These are phyloP conservation scores for Xenentodon cancila DNA, from an alignment of 2,797 vertebrate genomes.

Conservation along the genomic window DNA sequence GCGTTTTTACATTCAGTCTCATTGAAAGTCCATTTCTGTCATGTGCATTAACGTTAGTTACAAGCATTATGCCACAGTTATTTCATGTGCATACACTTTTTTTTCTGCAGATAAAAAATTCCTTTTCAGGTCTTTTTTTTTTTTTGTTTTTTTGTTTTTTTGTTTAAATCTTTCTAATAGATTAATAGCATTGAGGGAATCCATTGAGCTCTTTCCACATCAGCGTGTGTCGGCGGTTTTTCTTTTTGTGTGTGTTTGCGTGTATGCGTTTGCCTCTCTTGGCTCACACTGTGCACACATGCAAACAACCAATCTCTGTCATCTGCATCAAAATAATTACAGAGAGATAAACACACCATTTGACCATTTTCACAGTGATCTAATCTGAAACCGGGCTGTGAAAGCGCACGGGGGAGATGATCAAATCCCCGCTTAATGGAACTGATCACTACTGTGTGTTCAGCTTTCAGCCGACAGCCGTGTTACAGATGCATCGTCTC, in stretches of 20 bases:
- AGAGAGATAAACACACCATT: slow-evolving; percentile 76
- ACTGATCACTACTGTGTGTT: slow-evolving; percentile 72
- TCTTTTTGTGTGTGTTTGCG: too few relatives aligned
- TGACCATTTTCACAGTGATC: slow-evolving; percentile 77
- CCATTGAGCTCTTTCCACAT: slow-evolving; percentile 61
- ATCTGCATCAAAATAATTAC: slow-evolving; percentile 81
- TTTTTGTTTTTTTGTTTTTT: slow-evolving; percentile 25
- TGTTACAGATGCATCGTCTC: slow-evolving; percentile 49
- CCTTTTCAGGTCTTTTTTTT: slow-evolving; percentile 54
- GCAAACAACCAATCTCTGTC: slow-evolving; percentile 76
- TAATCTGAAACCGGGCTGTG: slow-evolving; percentile 73
- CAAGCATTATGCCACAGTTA: slow-evolving; percentile 62
- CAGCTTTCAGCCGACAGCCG: slow-evolving; percentile 59
- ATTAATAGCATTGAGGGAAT: slow-evolving; percentile 80
- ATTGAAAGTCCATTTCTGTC: slow-evolving; percentile 87
- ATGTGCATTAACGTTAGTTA: slow-evolving; percentile 68
- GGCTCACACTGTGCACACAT: slow-evolving; percentile 58
- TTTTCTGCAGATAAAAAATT: slow-evolving; percentile 50
- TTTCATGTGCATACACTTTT: slow-evolving; percentile 53
- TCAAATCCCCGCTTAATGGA: slow-evolving; percentile 80
- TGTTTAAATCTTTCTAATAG: slow-evolving; percentile 77
- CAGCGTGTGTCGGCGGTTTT: not conserved
- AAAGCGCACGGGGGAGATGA: slow-evolving; percentile 69
- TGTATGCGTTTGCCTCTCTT: slow-evolving; percentile 24
- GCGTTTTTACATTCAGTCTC: slow-evolving; percentile 60